These are phyloP conservation scores for Pocillopora meandrina DNA, from an alignment of 92 coral and sea anemone genomes.

Conservation along the genomic window DNA sequence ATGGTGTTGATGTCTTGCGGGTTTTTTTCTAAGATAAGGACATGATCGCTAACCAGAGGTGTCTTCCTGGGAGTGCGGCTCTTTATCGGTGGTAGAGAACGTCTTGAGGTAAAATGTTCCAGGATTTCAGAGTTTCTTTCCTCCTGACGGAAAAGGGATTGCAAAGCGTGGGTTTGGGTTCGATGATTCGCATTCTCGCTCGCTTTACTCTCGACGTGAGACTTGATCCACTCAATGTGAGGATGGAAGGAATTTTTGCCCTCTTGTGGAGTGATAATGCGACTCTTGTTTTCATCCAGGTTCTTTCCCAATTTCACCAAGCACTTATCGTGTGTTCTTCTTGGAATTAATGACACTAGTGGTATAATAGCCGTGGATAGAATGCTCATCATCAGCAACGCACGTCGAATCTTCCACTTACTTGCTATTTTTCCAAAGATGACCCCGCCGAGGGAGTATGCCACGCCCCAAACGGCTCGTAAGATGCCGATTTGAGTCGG, in stretches of 20 bases:
- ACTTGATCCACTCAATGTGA: not conserved
- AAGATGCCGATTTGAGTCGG: conserved; percentile 41
- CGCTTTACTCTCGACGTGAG: not conserved
- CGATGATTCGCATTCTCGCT: not conserved
- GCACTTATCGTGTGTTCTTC: conserved; percentile 26
- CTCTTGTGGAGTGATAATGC: not conserved
- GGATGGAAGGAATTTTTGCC: not conserved
- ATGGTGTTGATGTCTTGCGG: conserved; percentile 15
- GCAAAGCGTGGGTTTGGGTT: not conserved
- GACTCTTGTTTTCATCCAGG: not conserved
- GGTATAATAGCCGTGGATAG: conserved; percentile 29
- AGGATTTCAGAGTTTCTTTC: not conserved
- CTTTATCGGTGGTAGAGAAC: not conserved
- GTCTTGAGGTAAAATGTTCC: not conserved
- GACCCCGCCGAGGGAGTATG: conserved; percentile 27
- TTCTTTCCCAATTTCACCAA: not conserved
- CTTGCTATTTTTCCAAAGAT: conserved; percentile 31
- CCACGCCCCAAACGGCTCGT: conserved; percentile 39
- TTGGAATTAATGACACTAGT: conserved; percentile 29
- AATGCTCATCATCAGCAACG: conserved; percentile 30
- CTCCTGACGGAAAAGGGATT: not conserved
- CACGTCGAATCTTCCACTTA: conserved; percentile 27
- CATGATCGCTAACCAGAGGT: not conserved
- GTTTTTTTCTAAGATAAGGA: conserved; percentile 1
- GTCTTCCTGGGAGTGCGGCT: not conserved